A percentile compares a stretch with the other conserved stretches of the same genome.
These are phyloP conservation scores for Anticlea derivata DNA, from an alignment of 2,888 invertebrate species.

Conservation along the genomic window DNA sequence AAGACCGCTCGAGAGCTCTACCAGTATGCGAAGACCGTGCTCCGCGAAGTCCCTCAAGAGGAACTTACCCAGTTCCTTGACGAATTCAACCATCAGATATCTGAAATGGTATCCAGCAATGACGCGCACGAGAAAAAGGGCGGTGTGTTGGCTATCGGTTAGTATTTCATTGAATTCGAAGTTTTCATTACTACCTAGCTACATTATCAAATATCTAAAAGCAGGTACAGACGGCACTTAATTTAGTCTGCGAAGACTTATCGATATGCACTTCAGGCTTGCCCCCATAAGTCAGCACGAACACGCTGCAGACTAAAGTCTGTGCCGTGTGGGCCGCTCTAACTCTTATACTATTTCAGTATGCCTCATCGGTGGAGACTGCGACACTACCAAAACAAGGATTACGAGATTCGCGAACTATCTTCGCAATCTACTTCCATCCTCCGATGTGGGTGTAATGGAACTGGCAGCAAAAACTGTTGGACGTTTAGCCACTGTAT, in stretches of 20 bases:
- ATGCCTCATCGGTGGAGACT: conserved; percentile 96
- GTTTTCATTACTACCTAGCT: neutral
- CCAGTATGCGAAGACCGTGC: conserved; percentile 94
- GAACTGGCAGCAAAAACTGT: conserved; percentile 98
- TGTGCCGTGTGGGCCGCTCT: neutral
- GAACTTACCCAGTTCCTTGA: conserved; percentile 96
- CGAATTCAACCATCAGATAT: conserved; percentile 97
- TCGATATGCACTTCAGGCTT: too few relatives aligned
- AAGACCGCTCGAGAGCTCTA: conserved; percentile 95
- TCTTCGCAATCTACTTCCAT: conserved; percentile 93
- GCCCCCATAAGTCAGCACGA: too few relatives aligned
- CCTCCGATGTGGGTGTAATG: conserved; percentile 96
- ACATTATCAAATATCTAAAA: too few relatives aligned
- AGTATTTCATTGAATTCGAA: conserved; percentile 22
- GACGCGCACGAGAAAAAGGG: conserved; percentile 98
- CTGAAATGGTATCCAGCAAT: conserved; percentile 96
- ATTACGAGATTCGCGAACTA: conserved; percentile 97
- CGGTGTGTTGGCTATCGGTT: conserved; percentile 96
- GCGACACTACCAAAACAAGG: conserved; percentile 94
- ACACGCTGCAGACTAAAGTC: too few relatives aligned
- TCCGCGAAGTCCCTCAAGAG: conserved; percentile 94
- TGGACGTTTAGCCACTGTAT: conserved; percentile 94
- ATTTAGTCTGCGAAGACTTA: too few relatives aligned
- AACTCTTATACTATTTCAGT: conserved; percentile 82
- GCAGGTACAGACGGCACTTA: too few relatives aligned